Percentiles rank a stretch among this genome's conserved stretches.
Evolutionary conservation across 2,888 invertebrate genomes (phyloP).

Genomic region (Chymomyza fuscimana): DNA sequence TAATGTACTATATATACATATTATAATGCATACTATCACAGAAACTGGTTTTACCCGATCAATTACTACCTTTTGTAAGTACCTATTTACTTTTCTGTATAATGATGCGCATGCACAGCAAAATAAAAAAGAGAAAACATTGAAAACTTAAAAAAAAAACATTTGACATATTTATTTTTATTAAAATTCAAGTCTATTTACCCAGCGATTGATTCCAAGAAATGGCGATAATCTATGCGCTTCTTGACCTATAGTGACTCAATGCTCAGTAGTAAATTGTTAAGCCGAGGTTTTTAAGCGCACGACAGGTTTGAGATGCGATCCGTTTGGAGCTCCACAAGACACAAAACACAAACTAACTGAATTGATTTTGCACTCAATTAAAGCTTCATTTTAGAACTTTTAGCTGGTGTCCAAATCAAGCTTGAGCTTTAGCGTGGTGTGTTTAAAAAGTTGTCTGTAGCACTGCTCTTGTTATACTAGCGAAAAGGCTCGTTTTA

Average conservation of each 20-base stretch:
- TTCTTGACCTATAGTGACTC: not conserved
- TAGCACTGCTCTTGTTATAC: not conserved
- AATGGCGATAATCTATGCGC: not conserved
- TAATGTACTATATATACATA: not conserved
- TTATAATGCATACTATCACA: not conserved
- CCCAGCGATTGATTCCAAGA: not conserved
- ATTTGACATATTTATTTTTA: not conserved
- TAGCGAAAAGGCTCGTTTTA: not conserved
- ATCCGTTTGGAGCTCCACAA: not conserved
- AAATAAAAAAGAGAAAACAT: not conserved
- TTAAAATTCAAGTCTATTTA: not conserved
- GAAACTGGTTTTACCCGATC: not conserved
- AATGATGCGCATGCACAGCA: not conserved
- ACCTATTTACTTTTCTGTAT: not conserved
- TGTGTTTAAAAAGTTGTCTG: not conserved
- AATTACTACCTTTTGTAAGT: not conserved
- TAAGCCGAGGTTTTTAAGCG: not conserved
- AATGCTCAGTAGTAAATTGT: not conserved
- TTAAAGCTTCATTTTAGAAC: not conserved
- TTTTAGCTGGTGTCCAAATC: not conserved
- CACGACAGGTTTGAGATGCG: not conserved
- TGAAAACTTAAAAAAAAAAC: not conserved
- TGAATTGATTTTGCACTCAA: not conserved
- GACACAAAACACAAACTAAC: not conserved
- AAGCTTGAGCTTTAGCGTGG: not conserved